Evolutionary conservation across 2,113 vertebrate genomes (phyloP), one percentile per base, ranked within the genome.

Genomic region (Chloropsis hardwickii): DNA sequence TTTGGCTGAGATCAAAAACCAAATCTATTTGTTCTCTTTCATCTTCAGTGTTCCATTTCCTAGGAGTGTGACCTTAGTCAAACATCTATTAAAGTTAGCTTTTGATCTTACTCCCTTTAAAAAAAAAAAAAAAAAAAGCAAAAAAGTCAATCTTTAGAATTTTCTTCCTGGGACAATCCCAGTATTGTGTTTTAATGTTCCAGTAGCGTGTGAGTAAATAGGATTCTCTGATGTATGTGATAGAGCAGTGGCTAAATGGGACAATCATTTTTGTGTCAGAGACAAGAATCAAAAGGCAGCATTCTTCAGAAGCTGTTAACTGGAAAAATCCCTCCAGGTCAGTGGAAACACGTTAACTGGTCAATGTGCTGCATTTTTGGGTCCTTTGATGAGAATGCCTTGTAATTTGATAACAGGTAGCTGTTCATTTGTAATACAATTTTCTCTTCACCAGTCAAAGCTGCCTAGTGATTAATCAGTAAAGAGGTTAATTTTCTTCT

Each of bases 31-130:
- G 97, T 98, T 97, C 97, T 97, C 98, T 98, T 98, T 98, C 97
- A 98, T 98, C 97, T 98, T 96, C 97, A 87, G 95, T 97, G 96
- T 98, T 98, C 97, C 97, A 98, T 98, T 98, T 98, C 98, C 97
- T 97, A 90, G 92, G 98, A 98, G 98, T 97, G 95, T 96, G 96
- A 98, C 98, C 98, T 98, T 98, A 98, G 97, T 98, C 98, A 98
- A 98, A 98, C 98, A 98, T 98, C 98, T 98, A 98, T 98, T 98
- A 98, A 98, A 97, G 95, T 96, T 97, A 97, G 95, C 96, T 98
- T 99, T 98, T 98, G 96, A 95, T 97, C 93, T 95, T 85, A 90
- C 86, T 93, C 92, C 86, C 77, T 82, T 92, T 90, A 33, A 67
- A 74, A 72, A 94, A 94, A 79, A 45, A 74, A 86, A 85, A 25